Percentiles rank a stretch among this genome's conserved stretches.
Evolutionary conservation across 2,888 invertebrate genomes (phyloP).

Genomic region (Nephrotoma flavescens): DNA sequence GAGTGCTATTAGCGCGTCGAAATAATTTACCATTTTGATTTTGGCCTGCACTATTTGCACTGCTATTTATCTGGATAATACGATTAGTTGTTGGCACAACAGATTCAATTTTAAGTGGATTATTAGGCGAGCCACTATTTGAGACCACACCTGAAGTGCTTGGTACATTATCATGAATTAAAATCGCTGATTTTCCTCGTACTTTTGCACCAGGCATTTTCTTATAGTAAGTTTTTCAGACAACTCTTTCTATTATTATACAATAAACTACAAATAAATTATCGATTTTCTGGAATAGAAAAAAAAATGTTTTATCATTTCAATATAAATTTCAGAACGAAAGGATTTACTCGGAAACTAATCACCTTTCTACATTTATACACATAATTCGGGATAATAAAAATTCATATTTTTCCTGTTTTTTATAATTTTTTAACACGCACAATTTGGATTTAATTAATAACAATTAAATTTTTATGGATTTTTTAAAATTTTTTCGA

Average conservation of each 20-base stretch:
- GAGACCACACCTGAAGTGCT: neutral
- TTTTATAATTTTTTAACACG: neutral
- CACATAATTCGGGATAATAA: neutral
- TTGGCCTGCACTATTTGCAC: neutral
- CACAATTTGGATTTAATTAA: neutral
- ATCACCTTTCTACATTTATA: neutral
- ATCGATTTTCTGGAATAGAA: neutral
- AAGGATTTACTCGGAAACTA: neutral
- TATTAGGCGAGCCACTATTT: conserved; percentile 7
- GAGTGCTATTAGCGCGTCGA: conserved; percentile 30
- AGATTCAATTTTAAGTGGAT: conserved; percentile 32
- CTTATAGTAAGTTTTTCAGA: neutral
- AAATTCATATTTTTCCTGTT: neutral
- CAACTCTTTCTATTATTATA: neutral
- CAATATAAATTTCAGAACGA: neutral
- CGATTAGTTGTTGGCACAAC: conserved; percentile 30
- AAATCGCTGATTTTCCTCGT: conserved; percentile 22
- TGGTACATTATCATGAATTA: neutral
- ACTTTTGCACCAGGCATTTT: conserved; percentile 23
- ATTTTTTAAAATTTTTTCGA: neutral
- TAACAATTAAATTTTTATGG: neutral
- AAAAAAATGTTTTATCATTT: neutral
- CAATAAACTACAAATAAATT: neutral
- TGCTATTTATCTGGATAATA: conserved; percentile 19
- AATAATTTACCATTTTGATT: conserved; percentile 19